These are phyloP conservation scores for Blastobasis adustella DNA, from an alignment of 2,888 invertebrate species.

Conservation along the genomic window DNA sequence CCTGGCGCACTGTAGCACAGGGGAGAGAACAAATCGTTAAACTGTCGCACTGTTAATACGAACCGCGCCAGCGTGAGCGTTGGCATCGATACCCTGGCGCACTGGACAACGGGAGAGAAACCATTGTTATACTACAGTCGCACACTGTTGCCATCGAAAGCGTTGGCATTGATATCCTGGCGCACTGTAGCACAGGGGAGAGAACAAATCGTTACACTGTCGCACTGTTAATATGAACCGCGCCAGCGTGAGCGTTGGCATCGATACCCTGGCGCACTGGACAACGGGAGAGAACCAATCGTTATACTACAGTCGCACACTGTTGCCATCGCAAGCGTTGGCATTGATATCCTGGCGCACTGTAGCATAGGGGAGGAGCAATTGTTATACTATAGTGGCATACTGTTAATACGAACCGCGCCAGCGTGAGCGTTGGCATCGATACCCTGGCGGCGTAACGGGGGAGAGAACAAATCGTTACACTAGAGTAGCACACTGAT, in stretches of 20 bases:
- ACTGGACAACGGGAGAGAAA: slow-evolving; percentile 60
- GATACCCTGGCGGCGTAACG: slow-evolving; percentile 81
- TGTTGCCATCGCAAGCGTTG: too few relatives aligned
- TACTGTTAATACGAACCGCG: slow-evolving; percentile 96
- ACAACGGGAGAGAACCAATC: slow-evolving; percentile 16
- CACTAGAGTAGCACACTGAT: too few relatives aligned
- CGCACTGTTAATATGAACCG: slow-evolving; percentile 82
- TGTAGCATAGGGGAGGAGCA: too few relatives aligned
- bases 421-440: slow-evolving; percentile 94
- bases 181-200: slow-evolving; percentile 74
- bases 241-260: slow-evolving; percentile 94
- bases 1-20: slow-evolving; percentile 80
- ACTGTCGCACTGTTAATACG: slow-evolving; percentile 62
- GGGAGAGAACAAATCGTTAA: not conserved
- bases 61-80: slow-evolving; percentile 94
- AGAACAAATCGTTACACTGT: too few relatives aligned
- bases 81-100: slow-evolving; percentile 91
- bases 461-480: not conserved
- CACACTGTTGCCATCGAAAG: slow-evolving; percentile 96
- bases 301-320: too few relatives aligned
- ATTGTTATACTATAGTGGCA: too few relatives aligned
- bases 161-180: slow-evolving; percentile 90
- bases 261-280: slow-evolving; percentile 88
- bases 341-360: too few relatives aligned
- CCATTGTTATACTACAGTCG: too few relatives aligned